Evolutionary conservation across 2,888 invertebrate species (phyloP), one percentile per base, ranked within the genome.

Genomic region (Baronia brevicornis): DNA sequence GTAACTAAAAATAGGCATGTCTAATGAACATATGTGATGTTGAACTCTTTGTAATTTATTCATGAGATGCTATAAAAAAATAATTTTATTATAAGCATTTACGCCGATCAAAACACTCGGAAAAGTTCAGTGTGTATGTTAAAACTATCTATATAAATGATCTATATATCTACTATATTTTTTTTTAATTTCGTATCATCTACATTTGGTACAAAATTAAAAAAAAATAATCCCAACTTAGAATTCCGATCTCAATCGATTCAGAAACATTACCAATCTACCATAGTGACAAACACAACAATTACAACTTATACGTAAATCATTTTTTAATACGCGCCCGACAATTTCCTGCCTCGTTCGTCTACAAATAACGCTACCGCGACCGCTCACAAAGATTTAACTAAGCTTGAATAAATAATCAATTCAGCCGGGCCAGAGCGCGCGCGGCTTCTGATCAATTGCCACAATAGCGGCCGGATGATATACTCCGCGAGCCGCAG

Each of bases 351-450:
- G 68, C 51, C 65, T 60, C 60, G 64, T 71, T 60, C 62, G 60
- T 68, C 69, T 66, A 73, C 75, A 73, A 78, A 79, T 73, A 78
- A 71, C 67, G 64, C 62, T 55, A 63, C 64, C 60, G 60, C 62
- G 56, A 63, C 64, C 60, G 60, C 62, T 65, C 45, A 48, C 60
- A 63, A 72, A 74, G 74, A 75, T 73, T 78, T 71, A 75, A 74
- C 73, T 73, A 69, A 78, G 72, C 69, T 56, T 68, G 73, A 74
- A 80, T 78, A 79, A 80, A 80, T 79, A 79, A 80, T 79, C 78
- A 80, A 80, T 78, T 72, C 67, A 70, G 69, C n/a, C n/a, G 13
- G 25, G 17, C 15, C 59, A 63, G 60, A 61, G 60, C 62, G 40
- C 66, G 70, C 72, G 69, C 73, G 64, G 69, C 70, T 71, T 60